Evolutionary conservation across 2,888 invertebrate species (phyloP).

Genomic region (Nomada fucata): DNA sequence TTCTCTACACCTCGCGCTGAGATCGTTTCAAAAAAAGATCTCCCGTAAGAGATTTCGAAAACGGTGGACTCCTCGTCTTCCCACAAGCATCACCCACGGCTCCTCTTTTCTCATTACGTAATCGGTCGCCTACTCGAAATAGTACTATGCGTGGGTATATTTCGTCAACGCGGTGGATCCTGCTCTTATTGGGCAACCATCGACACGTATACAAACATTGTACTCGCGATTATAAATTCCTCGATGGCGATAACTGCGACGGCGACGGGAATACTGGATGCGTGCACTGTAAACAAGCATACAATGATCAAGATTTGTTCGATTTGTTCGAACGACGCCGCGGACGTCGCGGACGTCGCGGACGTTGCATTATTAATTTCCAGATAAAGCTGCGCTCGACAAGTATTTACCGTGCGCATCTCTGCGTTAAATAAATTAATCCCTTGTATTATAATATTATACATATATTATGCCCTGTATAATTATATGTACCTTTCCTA

Average conservation of each 20-base stretch:
- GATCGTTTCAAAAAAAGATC: neutral
- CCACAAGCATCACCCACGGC: conserved; percentile 35
- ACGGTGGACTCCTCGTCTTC: conserved; percentile 19
- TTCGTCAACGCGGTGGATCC: conserved; percentile 27
- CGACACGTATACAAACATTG: too few species aligned
- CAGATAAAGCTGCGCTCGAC: neutral
- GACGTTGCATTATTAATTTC: conserved; percentile 29
- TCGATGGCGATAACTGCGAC: neutral
- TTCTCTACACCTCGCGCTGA: too few species aligned
- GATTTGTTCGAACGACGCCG: conserved; percentile 4
- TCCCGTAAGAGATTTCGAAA: conserved; percentile 24
- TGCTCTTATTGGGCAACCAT: conserved; percentile 21
- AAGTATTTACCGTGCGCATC: neutral
- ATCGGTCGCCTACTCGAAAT: conserved; percentile 74
- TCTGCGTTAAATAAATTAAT: neutral
- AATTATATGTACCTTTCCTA: neutral
- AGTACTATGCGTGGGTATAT: conserved; percentile 76
- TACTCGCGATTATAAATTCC: too few species aligned
- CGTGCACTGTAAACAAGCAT: neutral
- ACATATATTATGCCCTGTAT: neutral
- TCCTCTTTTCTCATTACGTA: conserved; percentile 58
- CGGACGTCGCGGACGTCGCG: conserved; percentile 8
- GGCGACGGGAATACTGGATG: neutral
- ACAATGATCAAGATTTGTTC: conserved; percentile 9
- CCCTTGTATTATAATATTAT: neutral